phyloP scores from a whole-genome alignment of 1,140 invertebrate species.

The Physella acuta region DNA sequence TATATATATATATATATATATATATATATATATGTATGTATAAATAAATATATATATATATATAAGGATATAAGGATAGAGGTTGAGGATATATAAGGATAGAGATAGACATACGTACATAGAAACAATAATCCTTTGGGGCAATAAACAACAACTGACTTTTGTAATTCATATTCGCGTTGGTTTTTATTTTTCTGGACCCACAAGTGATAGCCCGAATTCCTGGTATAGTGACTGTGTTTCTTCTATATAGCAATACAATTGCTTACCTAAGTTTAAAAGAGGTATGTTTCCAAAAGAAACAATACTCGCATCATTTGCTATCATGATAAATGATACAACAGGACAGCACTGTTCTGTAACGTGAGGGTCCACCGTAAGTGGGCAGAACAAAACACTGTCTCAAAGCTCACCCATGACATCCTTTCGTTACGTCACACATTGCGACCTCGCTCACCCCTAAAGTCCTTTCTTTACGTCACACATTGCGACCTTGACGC shows the following conservation, averaged over 20 bases:
- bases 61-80: not conserved
- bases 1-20: not conserved
- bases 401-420: no score
- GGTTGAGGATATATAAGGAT: not conserved
- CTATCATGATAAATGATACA: not conserved
- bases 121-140: not conserved
- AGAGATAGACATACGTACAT: not conserved
- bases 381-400: not conserved
- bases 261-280: not conserved
- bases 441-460: no score
- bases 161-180: not conserved
- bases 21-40: not conserved
- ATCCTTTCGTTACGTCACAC: no score
- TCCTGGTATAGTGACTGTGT: not conserved
- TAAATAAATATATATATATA: not conserved
- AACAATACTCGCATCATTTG: not conserved
- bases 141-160: not conserved
- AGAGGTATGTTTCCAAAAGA: not conserved
- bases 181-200: not conserved
- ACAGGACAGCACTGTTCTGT: not conserved
- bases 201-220: conserved; percentile 16
- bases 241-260: not conserved
- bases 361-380: not conserved
- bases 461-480: no score
- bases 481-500: no score